Base-by-base conservation (phyloP, 2,113 vertebrate genomes). In the Suricata suricatta region DNA sequence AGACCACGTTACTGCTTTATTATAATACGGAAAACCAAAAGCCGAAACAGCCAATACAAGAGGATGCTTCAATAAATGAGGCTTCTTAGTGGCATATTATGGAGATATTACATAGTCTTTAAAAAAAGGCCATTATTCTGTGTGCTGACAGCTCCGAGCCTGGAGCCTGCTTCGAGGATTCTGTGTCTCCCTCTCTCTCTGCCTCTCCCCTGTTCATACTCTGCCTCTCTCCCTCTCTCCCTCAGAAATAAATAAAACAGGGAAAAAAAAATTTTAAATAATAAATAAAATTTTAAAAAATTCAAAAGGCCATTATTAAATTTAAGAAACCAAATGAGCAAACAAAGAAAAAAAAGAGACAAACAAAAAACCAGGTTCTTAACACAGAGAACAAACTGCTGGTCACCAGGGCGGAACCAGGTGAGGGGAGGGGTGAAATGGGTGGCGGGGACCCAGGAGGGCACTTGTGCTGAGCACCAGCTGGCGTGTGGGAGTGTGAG, bases 401-500 rank as follows among this genome's bases (percentile, higher is more conserved):
- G 41, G 74, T 47, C 7, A 31, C 13, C 41, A 17, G 41, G 29
- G 41, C 15, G 14, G 74, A 29, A 41, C 3, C 2, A 15, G 33
- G 66, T 15, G 13, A 13, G 7, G 71, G 35, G 11, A 7, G 4
- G 41, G 7, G 72, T 23, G 41, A 16, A 16, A 15, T 16, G 8
- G 74, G 74, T 4, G 27, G 47, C 8, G 41, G 41, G 74, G 74
- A 31, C 3, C 0, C 7, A 16, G 14, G 14, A 31, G 27, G 14
- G 14, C 41, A 2, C 13, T 17, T 9, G 16, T 8, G 74, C 9
- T 4, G 7, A 31, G 14, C 14, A 9, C 27, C 0, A 1, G 27
- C 41, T 29, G 14, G 31, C 2, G 25, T 29, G 29, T 29, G 25
- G 38, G 4, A 44, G 0, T 31, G 74, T 76, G 41, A 9, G 17